These are phyloP conservation scores for Centropus unirufus DNA, from an alignment of 2,113 vertebrate genomes.

Conservation along the genomic window DNA sequence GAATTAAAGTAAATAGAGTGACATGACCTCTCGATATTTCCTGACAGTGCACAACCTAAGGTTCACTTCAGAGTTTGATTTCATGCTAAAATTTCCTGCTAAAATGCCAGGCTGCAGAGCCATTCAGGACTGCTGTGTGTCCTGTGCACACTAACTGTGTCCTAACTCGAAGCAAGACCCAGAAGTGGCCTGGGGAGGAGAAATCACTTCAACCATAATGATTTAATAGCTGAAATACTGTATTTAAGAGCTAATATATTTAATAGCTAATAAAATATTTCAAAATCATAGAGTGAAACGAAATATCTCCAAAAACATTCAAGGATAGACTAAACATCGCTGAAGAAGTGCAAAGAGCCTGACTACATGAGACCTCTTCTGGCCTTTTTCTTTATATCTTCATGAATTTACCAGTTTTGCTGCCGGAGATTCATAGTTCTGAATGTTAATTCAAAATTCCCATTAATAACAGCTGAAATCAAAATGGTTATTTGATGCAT, in stretches of 20 bases:
- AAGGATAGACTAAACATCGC: background rate
- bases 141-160: background rate
- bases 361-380: background rate
- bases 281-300: background rate
- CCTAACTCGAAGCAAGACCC: background rate
- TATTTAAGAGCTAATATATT: background rate
- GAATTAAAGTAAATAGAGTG: constrained; percentile 1
- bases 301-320: background rate
- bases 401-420: background rate
- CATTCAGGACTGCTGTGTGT: background rate
- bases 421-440: background rate
- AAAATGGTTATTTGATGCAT: background rate
- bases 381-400: background rate
- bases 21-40: background rate
- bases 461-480: background rate
- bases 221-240: background rate
- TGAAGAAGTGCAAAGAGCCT: background rate
- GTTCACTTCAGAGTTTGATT: background rate
- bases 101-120: background rate
- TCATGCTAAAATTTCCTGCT: background rate
- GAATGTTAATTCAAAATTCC: background rate
- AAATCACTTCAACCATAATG: background rate
- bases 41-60: background rate
- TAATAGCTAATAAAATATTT: background rate
- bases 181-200: background rate